Evolutionary conservation across 2,113 vertebrate genomes (phyloP).

Genomic region (Pachypanchax playfairii): DNA sequence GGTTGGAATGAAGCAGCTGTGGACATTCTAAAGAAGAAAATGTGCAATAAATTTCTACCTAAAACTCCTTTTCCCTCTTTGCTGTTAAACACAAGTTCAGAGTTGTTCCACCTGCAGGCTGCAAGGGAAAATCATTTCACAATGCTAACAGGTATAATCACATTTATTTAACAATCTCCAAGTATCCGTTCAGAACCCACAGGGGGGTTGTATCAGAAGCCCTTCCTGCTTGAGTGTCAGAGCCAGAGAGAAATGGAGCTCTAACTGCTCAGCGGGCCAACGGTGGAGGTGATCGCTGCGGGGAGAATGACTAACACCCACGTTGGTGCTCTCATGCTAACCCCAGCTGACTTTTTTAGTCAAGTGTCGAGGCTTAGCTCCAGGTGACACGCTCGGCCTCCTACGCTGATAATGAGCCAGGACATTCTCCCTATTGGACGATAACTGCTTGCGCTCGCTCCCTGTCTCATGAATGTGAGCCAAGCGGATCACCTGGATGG

Average conservation of each 20-base stretch:
- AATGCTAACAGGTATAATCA: conserved; percentile 62
- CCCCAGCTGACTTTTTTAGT: conserved; percentile 76
- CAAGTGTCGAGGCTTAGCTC: conserved; percentile 73
- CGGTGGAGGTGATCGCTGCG: conserved; percentile 68
- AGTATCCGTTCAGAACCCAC: conserved; percentile 33
- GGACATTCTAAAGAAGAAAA: neutral
- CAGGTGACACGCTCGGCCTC: conserved; percentile 77
- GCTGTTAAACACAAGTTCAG: conserved; percentile 12
- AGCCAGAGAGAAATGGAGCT: conserved; percentile 42
- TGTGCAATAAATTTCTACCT: neutral
- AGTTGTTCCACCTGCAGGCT: conserved; percentile 52
- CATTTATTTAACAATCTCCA: conserved; percentile 62
- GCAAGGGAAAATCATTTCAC: conserved; percentile 32
- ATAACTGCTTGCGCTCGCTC: conserved; percentile 76
- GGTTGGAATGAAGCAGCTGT: neutral
- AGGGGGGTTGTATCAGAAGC: conserved; percentile 49
- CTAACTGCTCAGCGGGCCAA: conserved; percentile 35
- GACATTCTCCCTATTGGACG: conserved; percentile 78
- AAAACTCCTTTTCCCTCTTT: neutral
- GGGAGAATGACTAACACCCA: conserved; percentile 73
- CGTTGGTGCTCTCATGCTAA: conserved; percentile 61
- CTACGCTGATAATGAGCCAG: conserved; percentile 80
- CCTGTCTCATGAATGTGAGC: conserved; percentile 76
- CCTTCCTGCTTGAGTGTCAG: conserved; percentile 43
- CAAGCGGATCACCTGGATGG: conserved; percentile 85